These are phyloP conservation scores for Clarias platycephalus DNA, from an alignment of 2,797 vertebrate genomes.

Conservation along the genomic window DNA sequence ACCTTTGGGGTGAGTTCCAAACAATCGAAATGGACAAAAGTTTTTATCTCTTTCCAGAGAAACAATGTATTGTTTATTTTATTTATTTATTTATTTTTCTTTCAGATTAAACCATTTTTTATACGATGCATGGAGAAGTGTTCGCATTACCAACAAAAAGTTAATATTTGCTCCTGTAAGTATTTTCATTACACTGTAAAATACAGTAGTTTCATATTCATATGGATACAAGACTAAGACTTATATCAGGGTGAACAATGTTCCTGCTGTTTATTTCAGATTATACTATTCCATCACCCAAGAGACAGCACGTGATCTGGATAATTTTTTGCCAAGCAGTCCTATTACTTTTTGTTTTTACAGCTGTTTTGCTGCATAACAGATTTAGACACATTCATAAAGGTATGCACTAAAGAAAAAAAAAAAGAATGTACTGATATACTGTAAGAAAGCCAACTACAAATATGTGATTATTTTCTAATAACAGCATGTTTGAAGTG, in stretches of 20 bases:
- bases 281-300: constrained; percentile 14
- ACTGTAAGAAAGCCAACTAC: background rate
- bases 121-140: constrained; percentile 63
- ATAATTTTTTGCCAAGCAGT: background rate
- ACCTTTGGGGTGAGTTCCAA: constrained; percentile 61
- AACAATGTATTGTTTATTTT: background rate
- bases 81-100: background rate
- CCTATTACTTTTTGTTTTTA: constrained; percentile 44
- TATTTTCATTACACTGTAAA: background rate
- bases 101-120: constrained; percentile 73
- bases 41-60: background rate
- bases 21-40: background rate
- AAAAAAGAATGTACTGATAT: background rate
- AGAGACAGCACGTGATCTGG: constrained; percentile 33
- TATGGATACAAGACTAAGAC: background rate
- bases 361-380: constrained; percentile 48
- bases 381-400: background rate
- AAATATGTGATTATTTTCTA: background rate
- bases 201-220: background rate
- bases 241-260: background rate
- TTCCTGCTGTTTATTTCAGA: constrained; percentile 42
- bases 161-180: constrained; percentile 52
- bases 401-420: background rate
- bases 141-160: constrained; percentile 16
- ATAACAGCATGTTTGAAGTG: background rate